Evolutionary conservation across 2,113 vertebrate genomes (phyloP).

Genomic region (Sporophila hypoxantha): DNA sequence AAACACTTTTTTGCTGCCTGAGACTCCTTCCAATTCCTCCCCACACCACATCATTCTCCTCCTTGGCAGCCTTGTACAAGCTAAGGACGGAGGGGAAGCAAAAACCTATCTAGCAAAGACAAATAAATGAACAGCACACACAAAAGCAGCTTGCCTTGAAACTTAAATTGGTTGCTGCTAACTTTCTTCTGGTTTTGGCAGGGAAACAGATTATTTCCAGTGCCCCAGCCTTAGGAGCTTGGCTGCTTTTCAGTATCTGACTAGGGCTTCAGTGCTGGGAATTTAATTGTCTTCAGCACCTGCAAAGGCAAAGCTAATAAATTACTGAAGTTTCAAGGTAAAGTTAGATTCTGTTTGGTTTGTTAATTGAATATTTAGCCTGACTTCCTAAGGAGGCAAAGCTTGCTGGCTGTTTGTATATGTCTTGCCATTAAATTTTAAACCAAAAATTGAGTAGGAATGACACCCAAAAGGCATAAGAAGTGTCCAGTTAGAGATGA

Average conservation of each 20-base stretch:
- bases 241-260: not conserved
- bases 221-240: not conserved
- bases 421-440: not conserved
- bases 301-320: conserved; percentile 4
- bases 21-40: not conserved
- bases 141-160: conserved; percentile 2
- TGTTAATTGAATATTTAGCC: not conserved
- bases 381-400: not conserved
- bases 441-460: not conserved
- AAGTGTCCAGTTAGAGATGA: not conserved
- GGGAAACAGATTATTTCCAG: conserved; percentile 13
- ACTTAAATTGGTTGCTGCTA: conserved; percentile 29
- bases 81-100: not conserved
- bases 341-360: not conserved
- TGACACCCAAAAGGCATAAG: not conserved
- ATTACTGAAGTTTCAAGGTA: not conserved
- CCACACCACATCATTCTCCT: not conserved
- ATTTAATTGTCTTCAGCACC: conserved; percentile 12
- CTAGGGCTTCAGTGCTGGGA: not conserved
- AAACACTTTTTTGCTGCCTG: not conserved
- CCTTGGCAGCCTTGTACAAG: not conserved
- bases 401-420: not conserved
- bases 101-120: not conserved
- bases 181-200: conserved; percentile 11
- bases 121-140: not conserved